These are phyloP conservation scores for Brachionus rotundiformis DNA, from an alignment of 1,140 invertebrate genomes.

Conservation along the genomic window DNA sequence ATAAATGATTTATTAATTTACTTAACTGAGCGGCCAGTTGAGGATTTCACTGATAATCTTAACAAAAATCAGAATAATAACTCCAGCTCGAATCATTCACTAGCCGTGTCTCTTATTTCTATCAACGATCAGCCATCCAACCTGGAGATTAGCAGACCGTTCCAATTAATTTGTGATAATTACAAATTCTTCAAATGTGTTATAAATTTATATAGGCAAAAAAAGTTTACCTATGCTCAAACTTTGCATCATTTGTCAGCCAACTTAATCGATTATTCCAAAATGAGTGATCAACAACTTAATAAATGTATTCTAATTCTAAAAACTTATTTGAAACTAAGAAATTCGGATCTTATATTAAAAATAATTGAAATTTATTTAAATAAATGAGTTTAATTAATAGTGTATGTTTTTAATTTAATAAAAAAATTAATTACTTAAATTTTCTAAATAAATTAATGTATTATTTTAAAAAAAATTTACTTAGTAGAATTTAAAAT, in stretches of 20 bases:
- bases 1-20: neutral
- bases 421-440: too few species aligned
- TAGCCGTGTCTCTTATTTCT: neutral
- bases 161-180: neutral
- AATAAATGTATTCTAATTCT: slow-evolving; percentile 6
- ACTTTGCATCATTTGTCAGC: slow-evolving; percentile 2
- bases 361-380: slow-evolving; percentile 44
- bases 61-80: slow-evolving; percentile 29
- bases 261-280: neutral
- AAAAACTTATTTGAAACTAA: slow-evolving; percentile 7
- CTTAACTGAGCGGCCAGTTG: neutral
- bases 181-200: slow-evolving; percentile 44
- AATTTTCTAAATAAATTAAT: too few species aligned
- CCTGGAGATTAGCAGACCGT: neutral
- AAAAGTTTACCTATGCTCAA: neutral
- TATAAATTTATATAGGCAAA: neutral
- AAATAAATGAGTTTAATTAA: neutral
- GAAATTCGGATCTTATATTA: slow-evolving; percentile 36
- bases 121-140: neutral
- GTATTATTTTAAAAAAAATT: too few species aligned
- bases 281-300: slow-evolving; percentile 23
- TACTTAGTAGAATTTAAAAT: too few species aligned
- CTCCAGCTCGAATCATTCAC: neutral
- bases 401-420: neutral
- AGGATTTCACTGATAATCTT: neutral